Evolutionary conservation across 2,113 vertebrate species (phyloP).

Genomic region (Tachuris rubrigastra): DNA sequence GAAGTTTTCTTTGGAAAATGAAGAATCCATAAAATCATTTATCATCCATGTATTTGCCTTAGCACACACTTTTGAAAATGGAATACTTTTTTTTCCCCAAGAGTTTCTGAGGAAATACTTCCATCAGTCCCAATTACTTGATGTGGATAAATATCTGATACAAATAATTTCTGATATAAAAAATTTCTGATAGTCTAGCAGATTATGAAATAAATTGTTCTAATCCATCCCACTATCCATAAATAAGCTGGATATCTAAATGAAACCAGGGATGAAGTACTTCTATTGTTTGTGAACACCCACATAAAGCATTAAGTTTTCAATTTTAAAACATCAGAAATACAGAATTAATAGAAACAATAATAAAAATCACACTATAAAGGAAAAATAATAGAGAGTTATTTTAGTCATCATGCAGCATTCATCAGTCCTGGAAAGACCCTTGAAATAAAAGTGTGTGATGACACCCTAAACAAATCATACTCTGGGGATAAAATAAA

Average conservation of each 20-base stretch:
- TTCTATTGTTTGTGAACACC: background rate
- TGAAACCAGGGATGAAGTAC: background rate
- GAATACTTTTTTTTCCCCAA: background rate
- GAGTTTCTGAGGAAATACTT: background rate
- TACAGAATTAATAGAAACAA: background rate
- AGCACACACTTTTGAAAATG: background rate
- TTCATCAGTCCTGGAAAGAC: background rate
- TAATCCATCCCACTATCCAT: background rate
- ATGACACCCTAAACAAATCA: background rate
- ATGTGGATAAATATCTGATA: background rate
- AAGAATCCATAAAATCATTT: background rate
- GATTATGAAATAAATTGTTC: background rate
- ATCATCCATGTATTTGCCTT: background rate
- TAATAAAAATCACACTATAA: background rate
- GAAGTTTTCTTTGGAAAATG: background rate
- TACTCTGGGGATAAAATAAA: background rate
- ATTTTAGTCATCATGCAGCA: background rate
- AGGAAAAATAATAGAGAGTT: background rate
- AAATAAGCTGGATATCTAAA: background rate
- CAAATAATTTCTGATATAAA: background rate
- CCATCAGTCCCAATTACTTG: background rate
- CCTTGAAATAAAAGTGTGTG: background rate
- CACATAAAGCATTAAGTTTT: background rate
- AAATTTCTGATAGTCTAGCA: background rate
- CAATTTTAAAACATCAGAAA: background rate